Evolutionary conservation across 1,140 invertebrate genomes (phyloP), one percentile per base, ranked within the genome.

Genomic region (Drosophila pachea): DNA sequence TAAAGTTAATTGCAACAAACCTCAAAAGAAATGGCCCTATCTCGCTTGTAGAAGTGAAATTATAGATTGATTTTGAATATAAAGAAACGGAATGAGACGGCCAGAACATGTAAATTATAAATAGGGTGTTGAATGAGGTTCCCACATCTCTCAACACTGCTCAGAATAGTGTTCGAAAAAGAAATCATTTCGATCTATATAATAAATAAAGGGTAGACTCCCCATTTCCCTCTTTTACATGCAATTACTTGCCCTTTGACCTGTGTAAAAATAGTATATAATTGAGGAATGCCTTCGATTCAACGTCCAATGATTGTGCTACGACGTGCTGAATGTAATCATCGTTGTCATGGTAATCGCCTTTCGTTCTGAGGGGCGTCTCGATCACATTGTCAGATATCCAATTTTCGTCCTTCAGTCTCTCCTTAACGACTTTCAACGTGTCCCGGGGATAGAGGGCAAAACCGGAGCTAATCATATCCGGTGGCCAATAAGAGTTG

Each of bases 361-460:
- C 2, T 33, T 63, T 40, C 9, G 35, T 38, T 14, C 8, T 63
- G 0, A 68, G n/a, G 7, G 66, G 59, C 1, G 60, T 49, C 31
- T 62, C 36, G 0, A 68, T 63, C 0, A 33, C 38, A 40, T 68
- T 50, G 4, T 56, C 12, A 5, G 35, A 48, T 35, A 63, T 29
- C 66, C 66, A 68, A 31, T 68, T 68, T 38, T 68, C 66, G 1
- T 16, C 31, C 7, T 35, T 68, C 4, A 68, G 16, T 9, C 7
- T 35, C 29, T 42, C 35, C 32, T 9, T 35, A 0, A 68, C 43
- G 5, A 31, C 7, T 9, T 49, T 12, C 50, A 63, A 29, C 5
- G 35, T 43, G 29, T 7, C 32, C 0, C 7, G 8, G 4, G 35
- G 36, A 7, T 7, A 35, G 1, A 47, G 12, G 0, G 7, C 32